Evolutionary conservation across 2,797 vertebrate species (phyloP), one percentile per base, ranked within the genome.

Genomic region (Coracias cyanogaster): DNA sequence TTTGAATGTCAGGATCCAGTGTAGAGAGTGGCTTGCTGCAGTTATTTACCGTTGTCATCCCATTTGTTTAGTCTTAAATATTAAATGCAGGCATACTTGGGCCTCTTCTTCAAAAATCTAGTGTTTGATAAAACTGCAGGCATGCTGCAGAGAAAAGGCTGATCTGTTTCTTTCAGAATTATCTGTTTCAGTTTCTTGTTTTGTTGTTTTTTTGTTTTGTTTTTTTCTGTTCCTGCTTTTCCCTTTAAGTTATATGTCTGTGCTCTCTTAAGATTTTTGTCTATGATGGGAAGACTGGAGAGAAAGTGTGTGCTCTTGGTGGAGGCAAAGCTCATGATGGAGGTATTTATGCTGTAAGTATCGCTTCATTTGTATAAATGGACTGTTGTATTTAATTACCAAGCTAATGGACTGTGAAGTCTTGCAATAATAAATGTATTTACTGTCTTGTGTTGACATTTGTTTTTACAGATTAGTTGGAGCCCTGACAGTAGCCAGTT

Each of bases 331-430:
- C 99, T 49, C 99, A 99, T 24, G 98, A 98, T 5, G 99, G 99
- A 77, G 99, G 99, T 86, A 98, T 99, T 96, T 99, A 99, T 67
- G 99, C 99, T 60, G 99, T 99, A 97, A 99, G 99, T 99, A 89
- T 73, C 15, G 9, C 12, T 51, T 88, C 28, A 62, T 91, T 91
- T 86, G 73, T 85, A 17, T 51, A 74, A 91, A 78, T 94, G 49
- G 33, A 80, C n/a, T 0, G 0, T 69, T 67, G 21, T 60, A 18
- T 81, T 93, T 85, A 48, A 86, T 95, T 94, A 62, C 29, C 2
- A 19, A 82, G 15, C 71, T 94, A 33, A 91, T 83, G 62, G 54
- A 39, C 69, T 54, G 25, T 70, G 66, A 88, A 90, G 31, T 79
- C 35, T 72, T 86, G 62, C 25, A 77, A 15, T 89, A 84, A 67